Conservation (phyloP, 2,113 vertebrate genomes). For the Corythaeola cristata region DNA sequence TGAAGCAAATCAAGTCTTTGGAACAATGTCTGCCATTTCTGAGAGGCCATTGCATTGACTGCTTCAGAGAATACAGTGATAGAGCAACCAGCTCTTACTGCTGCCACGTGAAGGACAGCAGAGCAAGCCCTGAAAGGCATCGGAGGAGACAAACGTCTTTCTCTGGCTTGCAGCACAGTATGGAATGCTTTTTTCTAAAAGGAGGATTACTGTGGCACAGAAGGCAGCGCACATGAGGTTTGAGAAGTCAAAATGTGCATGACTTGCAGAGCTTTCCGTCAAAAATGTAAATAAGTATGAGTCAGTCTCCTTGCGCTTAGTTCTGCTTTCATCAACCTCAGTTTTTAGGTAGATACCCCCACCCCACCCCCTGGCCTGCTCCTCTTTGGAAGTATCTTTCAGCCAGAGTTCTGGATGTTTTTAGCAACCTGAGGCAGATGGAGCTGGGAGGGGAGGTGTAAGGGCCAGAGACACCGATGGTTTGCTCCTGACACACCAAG, state of each 20-base stretch:
- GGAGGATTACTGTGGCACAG: slow-evolving; percentile 58
- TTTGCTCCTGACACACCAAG: background rate
- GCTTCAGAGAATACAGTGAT: slow-evolving; percentile 43
- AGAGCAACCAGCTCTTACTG: slow-evolving; percentile 26
- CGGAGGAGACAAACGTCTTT: background rate
- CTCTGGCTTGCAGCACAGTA: background rate
- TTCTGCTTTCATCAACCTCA: slow-evolving; percentile 37
- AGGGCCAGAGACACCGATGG: background rate
- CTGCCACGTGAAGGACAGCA: slow-evolving; percentile 15
- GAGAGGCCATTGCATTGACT: slow-evolving; percentile 31
- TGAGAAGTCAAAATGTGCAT: slow-evolving; percentile 21
- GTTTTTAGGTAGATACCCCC: slow-evolving; percentile 17
- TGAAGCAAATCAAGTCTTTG: slow-evolving; percentile 71
- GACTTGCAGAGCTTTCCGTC: slow-evolving; percentile 35
- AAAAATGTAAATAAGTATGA: slow-evolving; percentile 70
- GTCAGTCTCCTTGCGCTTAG: slow-evolving; percentile 52
- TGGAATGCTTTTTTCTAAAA: slow-evolving; percentile 8
- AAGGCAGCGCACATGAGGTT: background rate
- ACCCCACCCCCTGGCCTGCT: background rate
- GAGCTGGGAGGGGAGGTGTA: background rate
- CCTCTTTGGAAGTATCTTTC: background rate
- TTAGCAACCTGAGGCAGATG: background rate
- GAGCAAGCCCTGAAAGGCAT: slow-evolving; percentile 17
- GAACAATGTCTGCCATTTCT: slow-evolving; percentile 33
- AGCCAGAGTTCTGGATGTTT: background rate